Base-by-base conservation (phyloP, 2,797 vertebrate species). In the Parambassis ranga region DNA sequence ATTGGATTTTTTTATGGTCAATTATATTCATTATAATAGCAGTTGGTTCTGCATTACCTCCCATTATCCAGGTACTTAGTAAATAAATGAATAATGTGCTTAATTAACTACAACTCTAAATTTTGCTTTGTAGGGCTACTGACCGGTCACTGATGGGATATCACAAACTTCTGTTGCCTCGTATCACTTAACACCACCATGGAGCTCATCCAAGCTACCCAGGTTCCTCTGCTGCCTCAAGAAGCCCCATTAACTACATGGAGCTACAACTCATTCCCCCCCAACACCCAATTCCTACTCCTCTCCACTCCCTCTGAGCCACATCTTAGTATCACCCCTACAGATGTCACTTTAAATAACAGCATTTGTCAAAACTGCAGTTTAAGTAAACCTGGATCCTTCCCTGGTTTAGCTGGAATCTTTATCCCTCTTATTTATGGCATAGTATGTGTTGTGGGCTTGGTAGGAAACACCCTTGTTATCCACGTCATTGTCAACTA, bases 401-500 rank as follows among this genome's bases (percentile, higher is more conserved):
- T 81, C 4, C 81, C 84, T 2, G 88, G 86, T 1, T 61, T 89
- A 57, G 86, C 90, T 0, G 91, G 89, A 4, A 59, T 93, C 19
- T 82, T 93, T 56, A 91, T 93, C 64, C 90, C 92, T 0, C 80
- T 92, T 1, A 93, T 98, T 19, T 98, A 98, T 67, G 90, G 95
- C 26, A 79, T 95, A 0, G 96, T 98, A 4, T 98, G 95, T 0
- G 78, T 90, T 0, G 74, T 94, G 0, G 96, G 97, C 16, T 92
- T 98, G 33, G 90, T 94, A 0, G 97, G 97, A 15, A 98, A 98
- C 72, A 90, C 93, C 0, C 75, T 98, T 78, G 96, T 98, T 83
- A 98, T 98, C 53, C 96, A 98, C 0, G 95, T 98, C 22, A 92
- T 98, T 1, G 83, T 98, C 64, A 92, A 94, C 5, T 94, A 96